Evolutionary conservation across 2,888 invertebrate genomes (phyloP), one percentile per base, ranked within the genome.

Genomic region (Monoplex corrugatus): DNA sequence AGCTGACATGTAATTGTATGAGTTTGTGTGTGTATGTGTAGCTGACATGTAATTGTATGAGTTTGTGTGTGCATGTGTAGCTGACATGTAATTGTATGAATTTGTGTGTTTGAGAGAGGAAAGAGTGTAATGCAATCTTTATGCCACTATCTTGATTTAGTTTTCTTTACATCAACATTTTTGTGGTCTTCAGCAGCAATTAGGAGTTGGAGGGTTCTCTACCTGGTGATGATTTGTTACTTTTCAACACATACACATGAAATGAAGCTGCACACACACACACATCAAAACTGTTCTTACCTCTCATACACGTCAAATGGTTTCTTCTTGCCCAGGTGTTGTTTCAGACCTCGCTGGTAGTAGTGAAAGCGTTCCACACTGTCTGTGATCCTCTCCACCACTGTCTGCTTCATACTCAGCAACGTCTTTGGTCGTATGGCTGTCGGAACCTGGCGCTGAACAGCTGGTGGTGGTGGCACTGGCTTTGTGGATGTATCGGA

Each of bases 221-320:
- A n/a, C n/a, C n/a, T n/a, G n/a, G n/a, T n/a, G n/a, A n/a, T n/a
- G n/a, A n/a, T n/a, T n/a, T n/a, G 35, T 78, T n/a, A 78, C 23
- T 13, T 16, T 78, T 1, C 0, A 38, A n/a, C 23, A 84, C 44
- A 3, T 8, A 40, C 45, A 16, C n/a, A 28, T 45, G 38, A n/a
- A n/a, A 44, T 19, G 19, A 28, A 19, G 35, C 28, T 50, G 50
- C 28, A 28, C 19, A 28, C 50, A 23, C 3, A 63, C 23, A 16
- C 8, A 10, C 28, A 0, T 6, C 2, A 68, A 10, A 68, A 68
- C 19, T 28, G 8, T 6, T 93, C 95, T 92, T 91, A 95, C 95
- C 94, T 93, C 90, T 95, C 94, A 6, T 95, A 93, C 10, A 95
- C 91, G 84, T 91, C 92, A 94, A 94, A 95, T 1, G 95, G 95